Percentiles rank a stretch among this genome's conserved stretches.
These are phyloP conservation scores for Acrobasis suavella DNA, from an alignment of 2,888 invertebrate species.

Conservation along the genomic window DNA sequence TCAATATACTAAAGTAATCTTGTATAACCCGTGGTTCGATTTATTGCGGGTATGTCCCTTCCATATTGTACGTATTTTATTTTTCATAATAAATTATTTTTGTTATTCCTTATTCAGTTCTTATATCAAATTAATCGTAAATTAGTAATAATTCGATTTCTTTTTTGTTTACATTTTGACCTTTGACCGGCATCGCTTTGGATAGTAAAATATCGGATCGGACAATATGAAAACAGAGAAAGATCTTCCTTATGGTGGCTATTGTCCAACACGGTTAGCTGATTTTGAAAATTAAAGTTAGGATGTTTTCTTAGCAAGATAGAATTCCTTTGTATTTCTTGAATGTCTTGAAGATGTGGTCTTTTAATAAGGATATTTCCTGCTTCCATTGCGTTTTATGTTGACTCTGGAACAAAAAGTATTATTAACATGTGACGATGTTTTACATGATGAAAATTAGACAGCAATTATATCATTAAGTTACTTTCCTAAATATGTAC, in stretches of 20 bases:
- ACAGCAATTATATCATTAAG: too few species aligned
- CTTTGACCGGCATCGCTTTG: not conserved
- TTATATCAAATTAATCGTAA: too few species aligned
- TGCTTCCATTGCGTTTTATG: not conserved
- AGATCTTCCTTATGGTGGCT: constrained; percentile 48
- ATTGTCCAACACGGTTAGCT: constrained; percentile 69
- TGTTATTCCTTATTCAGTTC: too few species aligned
- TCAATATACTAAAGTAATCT: too few species aligned
- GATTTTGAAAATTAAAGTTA: constrained; percentile 54
- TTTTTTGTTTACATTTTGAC: too few species aligned
- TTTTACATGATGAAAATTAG: too few species aligned
- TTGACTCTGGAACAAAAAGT: not conserved
- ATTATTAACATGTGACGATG: not conserved
- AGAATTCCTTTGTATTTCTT: constrained; percentile 18
- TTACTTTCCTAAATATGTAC: too few species aligned
- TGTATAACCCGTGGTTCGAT: too few species aligned
- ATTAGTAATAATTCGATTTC: too few species aligned
- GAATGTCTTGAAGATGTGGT: constrained; percentile 12
- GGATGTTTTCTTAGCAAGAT: constrained; percentile 32
- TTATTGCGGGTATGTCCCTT: too few species aligned
- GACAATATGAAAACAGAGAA: not conserved
- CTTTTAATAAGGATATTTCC: constrained; percentile 13
- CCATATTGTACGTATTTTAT: too few species aligned
- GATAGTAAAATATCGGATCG: constrained; percentile 1
- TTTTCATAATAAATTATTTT: too few species aligned